Evolutionary conservation across 2,113 vertebrate species (phyloP), one percentile per base, ranked within the genome.

Genomic region (Megaptera novaeangliae): DNA sequence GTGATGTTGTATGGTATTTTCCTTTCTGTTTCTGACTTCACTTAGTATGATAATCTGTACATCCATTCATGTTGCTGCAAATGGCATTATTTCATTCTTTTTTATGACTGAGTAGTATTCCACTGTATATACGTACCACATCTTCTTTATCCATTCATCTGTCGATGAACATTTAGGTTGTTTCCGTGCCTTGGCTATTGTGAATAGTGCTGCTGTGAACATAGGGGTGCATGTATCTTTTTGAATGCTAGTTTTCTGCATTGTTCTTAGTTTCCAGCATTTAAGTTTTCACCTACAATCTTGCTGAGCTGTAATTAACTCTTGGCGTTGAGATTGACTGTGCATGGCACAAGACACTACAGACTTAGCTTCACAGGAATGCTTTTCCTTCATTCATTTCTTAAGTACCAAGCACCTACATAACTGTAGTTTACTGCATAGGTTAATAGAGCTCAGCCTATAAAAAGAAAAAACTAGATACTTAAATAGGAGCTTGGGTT

Each of bases 401-500:
- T 83, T 90, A 63, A 57, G 34, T 78, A 78, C 36, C 63, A 88
- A 85, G 86, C 8, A 7, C 61, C 72, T 78, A 63, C 14, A 11
- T 94, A 94, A 92, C 72, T 94, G 39, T n/a, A 69, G 36, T 87
- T 87, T 90, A 90, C 71, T 82, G 72, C 74, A 84, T 17, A 82
- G 21, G 84, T 93, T 92, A 89, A 57, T 74, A 59, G 84, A 83
- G 63, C 46, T 88, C 41, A 25, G 14, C 39, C 74, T 84, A 27
- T 75, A 91, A 69, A 95, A 93, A 95, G 93, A 68, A 94, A 85
- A 87, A 89, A 57, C 21, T 49, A 82, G 71, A 64, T 74, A 46
- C n/a, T 96, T 87, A 77, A 88, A 85, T 68, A 96, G 59, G 46
- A 94, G 36, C 52, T 84, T 92, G 86, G 29, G 34, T 96, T 89